These are phyloP conservation scores for Australoheros facetus DNA, from an alignment of 2,797 vertebrate species.

Conservation along the genomic window DNA sequence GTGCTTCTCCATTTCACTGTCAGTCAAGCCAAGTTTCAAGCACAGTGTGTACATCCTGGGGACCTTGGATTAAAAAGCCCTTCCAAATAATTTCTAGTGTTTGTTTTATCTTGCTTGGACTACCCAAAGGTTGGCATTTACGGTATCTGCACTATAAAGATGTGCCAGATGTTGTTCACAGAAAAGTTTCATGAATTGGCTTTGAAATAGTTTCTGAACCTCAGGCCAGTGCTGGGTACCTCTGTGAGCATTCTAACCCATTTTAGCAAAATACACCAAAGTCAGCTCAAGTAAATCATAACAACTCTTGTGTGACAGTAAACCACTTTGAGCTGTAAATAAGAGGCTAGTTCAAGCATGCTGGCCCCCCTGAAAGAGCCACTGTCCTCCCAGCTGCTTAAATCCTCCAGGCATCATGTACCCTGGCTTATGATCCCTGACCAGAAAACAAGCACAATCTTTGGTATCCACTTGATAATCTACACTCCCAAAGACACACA, in stretches of 20 bases:
- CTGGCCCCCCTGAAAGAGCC: slow-evolving; percentile 11
- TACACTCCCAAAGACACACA: slow-evolving; percentile 28
- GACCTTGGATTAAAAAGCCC: slow-evolving; percentile 52
- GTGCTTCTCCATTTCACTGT: slow-evolving; percentile 62
- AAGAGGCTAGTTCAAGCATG: slow-evolving; percentile 40
- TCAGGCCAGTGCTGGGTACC: slow-evolving; percentile 3
- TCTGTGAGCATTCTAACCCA: slow-evolving; percentile 39
- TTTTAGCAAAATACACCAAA: slow-evolving; percentile 49
- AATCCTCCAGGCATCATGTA: slow-evolving; percentile 45
- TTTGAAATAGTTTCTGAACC: slow-evolving; percentile 40
- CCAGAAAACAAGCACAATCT: slow-evolving; percentile 49
- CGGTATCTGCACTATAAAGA: slow-evolving; percentile 34
- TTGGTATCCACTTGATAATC: slow-evolving; percentile 53
- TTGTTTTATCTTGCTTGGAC: slow-evolving; percentile 49
- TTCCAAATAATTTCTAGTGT: slow-evolving; percentile 62
- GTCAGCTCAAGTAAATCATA: slow-evolving; percentile 46
- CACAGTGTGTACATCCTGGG: slow-evolving; percentile 55
- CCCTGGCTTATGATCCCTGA: slow-evolving; percentile 62
- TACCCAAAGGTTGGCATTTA: slow-evolving; percentile 41
- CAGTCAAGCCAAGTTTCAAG: slow-evolving; percentile 71
- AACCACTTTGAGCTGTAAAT: slow-evolving; percentile 54
- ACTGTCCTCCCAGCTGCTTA: slow-evolving; percentile 43
- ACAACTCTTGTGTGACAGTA: slow-evolving; percentile 40
- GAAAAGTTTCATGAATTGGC: slow-evolving; percentile 27
- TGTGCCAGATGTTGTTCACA: slow-evolving; percentile 39